Evolutionary conservation across 2,888 invertebrate genomes (phyloP).

Genomic region (Psylliodes chrysocephalus): DNA sequence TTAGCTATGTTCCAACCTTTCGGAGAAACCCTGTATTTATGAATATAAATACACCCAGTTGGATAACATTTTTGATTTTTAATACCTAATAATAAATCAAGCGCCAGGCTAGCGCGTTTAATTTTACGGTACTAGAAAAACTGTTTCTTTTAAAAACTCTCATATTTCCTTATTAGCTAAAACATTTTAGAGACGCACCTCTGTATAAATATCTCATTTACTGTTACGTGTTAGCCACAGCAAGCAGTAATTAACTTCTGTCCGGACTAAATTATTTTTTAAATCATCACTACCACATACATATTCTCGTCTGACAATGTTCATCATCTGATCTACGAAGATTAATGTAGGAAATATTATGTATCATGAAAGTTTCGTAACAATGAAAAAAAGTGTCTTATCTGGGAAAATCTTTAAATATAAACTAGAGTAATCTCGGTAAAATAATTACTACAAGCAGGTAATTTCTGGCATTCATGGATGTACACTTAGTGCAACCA

Average conservation of each 20-base stretch:
- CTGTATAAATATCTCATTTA: neutral
- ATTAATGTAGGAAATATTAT: conserved; percentile 3
- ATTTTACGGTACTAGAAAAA: too few relatives aligned
- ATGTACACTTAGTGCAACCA: too few relatives aligned
- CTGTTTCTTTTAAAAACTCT: too few relatives aligned
- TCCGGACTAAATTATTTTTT: conserved; percentile 16
- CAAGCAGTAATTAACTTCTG: conserved; percentile 5
- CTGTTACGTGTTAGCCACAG: neutral
- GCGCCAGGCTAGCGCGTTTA: too few relatives aligned
- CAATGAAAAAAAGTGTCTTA: neutral
- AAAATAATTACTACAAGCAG: too few relatives aligned
- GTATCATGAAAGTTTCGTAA: neutral
- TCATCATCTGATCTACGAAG: neutral
- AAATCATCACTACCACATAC: conserved; percentile 11
- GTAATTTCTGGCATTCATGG: too few relatives aligned
- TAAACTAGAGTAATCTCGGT: neutral
- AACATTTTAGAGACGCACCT: neutral
- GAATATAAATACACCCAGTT: too few relatives aligned
- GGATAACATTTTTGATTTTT: too few relatives aligned
- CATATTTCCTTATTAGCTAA: too few relatives aligned
- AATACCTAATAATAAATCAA: too few relatives aligned
- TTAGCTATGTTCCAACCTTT: too few relatives aligned
- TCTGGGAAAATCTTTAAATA: conserved; percentile 3
- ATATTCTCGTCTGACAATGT: conserved; percentile 9
- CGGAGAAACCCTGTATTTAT: too few relatives aligned